Base-by-base conservation (phyloP, 2,113 vertebrate species). In the Ceuthmochares aereus region DNA sequence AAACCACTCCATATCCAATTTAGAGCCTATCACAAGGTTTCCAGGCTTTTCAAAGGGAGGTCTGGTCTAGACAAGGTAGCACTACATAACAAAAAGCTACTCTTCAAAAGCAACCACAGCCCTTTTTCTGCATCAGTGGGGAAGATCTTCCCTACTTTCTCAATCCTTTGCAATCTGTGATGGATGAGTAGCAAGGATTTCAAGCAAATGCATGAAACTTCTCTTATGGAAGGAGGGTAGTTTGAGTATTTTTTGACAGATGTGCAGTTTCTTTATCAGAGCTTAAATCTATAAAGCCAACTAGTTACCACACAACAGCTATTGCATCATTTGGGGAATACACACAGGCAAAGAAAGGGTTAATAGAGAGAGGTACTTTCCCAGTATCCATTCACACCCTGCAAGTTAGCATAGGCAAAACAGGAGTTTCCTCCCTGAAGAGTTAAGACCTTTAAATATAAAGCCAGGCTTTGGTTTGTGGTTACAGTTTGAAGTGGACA, bases 401-500 rank as follows among this genome's bases (percentile, higher is more conserved):
- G 58, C 20, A 87, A 79, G 93, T 91, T 75, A 76, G 45, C 81
- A 73, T 21, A 85, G 29, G 66, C 45, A 96, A 94, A 96, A 5
- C 52, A 84, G 64, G 27, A 91, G 74, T 82, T 87, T 87, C 93
- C 89, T 82, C 67, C 3, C 22, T 55, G 27, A 75, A 84, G 78
- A 80, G 23, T 73, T 6, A 69, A 40, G 45, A 60, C 10, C 22
- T 82, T 90, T 55, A 68, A 29, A 84, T 74, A 56, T 64, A 82
- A 64, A 82, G 62, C 74, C 40, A 83, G 29, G 51, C 63, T 91
- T 93, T 93, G 82, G 67, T 93, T 93, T 93, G 78, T 49, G 94
- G 54, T 83, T 94, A 69, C 32, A 73, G 27, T 76, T 72, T 29
- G 21, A 87, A 93, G 74, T 3, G 7, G 47, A 59, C 37, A 66